Base-by-base conservation (phyloP, 2,113 vertebrate species). In the Agapornis roseicollis region DNA sequence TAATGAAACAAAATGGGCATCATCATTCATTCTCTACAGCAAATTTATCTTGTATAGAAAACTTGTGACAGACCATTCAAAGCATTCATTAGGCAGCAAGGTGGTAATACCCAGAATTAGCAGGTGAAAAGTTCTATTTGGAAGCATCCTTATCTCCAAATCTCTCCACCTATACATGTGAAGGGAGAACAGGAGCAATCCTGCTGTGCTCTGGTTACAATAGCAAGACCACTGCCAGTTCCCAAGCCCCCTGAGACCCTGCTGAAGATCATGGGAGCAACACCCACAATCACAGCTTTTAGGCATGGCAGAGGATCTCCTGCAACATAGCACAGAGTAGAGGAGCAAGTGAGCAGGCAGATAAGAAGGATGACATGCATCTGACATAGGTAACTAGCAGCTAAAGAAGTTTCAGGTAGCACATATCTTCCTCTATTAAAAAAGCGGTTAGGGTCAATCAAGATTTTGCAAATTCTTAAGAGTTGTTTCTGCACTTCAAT, bases 1-100 rank as follows among this genome's bases (percentile, higher is more conserved):
- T 98, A 98, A 98, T 97, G 96, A 97, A 97, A 91, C 83, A 65
- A 97, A 98, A 97, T 93, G 72, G 87, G 85, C 82, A 46, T 88
- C 97, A 98, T 98, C 95, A 96, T 73, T 98, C 97, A 98, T 85
- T 77, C 66, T 81, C 82, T 39, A 66, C 58, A 94, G 79, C n/a
- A 68, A 86, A 98, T 97, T 96, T 96, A 55, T 98, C 97, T 98
- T 97, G 53, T 29, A 82, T 5, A 81, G 90, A 94, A 95, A 89
- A 91, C 82, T 71, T 96, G 86, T 92, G 90, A 76, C 73, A 85
- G 91, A 73, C 55, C 10, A n/a, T 55, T 87, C 91, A 94, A 96
- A 92, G 86, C 82, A 94, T 77, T 86, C 81, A 82, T 84, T 93
- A 94, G 93, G 56, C 47, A 91, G 87, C 2, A 37, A 90, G 96